These are phyloP conservation scores for Oscheius sp. DNA, from an alignment of 2,888 invertebrate species.

Conservation along the genomic window DNA sequence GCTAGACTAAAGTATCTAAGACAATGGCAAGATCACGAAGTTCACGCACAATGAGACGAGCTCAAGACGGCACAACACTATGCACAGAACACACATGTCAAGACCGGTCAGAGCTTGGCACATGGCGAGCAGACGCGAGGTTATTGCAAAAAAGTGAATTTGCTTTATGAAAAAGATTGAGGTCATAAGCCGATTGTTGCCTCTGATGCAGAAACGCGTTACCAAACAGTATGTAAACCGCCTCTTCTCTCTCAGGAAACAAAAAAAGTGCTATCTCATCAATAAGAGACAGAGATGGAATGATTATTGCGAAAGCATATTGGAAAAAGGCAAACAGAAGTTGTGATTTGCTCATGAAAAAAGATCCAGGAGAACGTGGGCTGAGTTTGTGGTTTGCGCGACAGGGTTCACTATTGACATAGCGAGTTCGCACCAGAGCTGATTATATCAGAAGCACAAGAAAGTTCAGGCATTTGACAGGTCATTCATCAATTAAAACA, in stretches of 20 bases:
- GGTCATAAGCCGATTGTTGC: neutral
- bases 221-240: neutral
- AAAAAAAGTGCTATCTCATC: no score
- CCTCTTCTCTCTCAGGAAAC: neutral
- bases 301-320: no score
- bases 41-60: constrained; percentile 3
- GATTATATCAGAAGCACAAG: neutral
- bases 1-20: neutral
- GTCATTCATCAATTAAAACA: no score
- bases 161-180: neutral
- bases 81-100: constrained; percentile 20
- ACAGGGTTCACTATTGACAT: constrained; percentile 12
- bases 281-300: neutral
- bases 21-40: constrained; percentile 19
- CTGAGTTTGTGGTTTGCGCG: constrained; percentile 8
- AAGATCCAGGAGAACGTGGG: no score
- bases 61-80: constrained; percentile 14
- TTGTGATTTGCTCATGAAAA: no score
- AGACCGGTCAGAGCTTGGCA: constrained; percentile 17
- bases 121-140: constrained; percentile 3
- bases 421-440: constrained; percentile 19
- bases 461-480: no score
- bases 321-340: neutral
- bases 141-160: neutral
- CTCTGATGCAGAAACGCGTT: no score